phyloP scores from a whole-genome alignment of 2,113 vertebrate genomes.

The Artemisiospiza belli region DNA sequence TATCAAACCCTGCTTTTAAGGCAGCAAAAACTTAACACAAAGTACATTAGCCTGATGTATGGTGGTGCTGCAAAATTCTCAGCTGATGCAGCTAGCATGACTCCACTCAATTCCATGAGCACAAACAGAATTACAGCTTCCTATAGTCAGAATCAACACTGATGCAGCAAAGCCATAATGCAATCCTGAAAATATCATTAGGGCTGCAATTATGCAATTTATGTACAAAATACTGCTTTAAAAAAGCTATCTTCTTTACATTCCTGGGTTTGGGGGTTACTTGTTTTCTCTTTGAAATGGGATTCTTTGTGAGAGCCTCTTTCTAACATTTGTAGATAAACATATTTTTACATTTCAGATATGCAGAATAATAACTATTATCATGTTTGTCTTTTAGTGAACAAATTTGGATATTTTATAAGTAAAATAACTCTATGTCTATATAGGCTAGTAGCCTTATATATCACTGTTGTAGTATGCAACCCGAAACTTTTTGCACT shows the following conservation, averaged over 20 bases:
- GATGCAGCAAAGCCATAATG: no score
- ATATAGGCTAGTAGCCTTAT: background rate
- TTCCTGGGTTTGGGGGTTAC: background rate
- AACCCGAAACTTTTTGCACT: no score
- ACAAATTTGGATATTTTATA: background rate
- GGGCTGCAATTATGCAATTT: background rate
- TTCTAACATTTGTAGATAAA: background rate
- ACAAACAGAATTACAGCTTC: no score
- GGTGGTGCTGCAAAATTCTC: no score
- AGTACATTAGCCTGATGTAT: background rate
- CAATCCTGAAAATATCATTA: no score
- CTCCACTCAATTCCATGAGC: no score
- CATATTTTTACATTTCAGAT: background rate
- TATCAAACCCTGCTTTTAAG: background rate
- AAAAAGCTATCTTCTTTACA: background rate
- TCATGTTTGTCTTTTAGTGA: background rate
- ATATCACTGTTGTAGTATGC: background rate
- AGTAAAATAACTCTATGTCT: background rate
- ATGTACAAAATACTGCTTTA: background rate
- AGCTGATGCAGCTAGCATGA: no score
- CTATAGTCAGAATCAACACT: no score
- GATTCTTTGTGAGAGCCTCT: background rate
- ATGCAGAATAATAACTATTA: background rate
- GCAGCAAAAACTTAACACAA: background rate
- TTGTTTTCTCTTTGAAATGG: background rate